Conservation (phyloP, 2,113 vertebrate genomes). For the Lepus europaeus region DNA sequence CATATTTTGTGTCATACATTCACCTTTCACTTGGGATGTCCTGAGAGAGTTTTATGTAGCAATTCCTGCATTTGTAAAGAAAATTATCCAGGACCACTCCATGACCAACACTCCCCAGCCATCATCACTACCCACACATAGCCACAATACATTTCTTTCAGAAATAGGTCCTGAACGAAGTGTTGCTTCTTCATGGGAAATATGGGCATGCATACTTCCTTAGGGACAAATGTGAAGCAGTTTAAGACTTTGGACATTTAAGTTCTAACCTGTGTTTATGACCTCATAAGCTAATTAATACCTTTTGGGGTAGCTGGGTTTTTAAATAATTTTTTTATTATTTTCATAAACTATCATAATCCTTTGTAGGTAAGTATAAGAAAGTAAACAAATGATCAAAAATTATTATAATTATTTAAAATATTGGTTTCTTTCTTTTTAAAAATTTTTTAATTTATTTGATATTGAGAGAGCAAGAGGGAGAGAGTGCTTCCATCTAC, state of each 20-base stretch:
- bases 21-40: conserved; percentile 5
- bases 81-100: conserved; percentile 14
- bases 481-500: too few species aligned
- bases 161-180: conserved; percentile 64
- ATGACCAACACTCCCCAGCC: not conserved
- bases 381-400: conserved; percentile 38
- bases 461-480: too few species aligned
- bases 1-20: conserved; percentile 46
- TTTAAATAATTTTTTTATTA: conserved; percentile 23
- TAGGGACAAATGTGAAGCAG: conserved; percentile 4
- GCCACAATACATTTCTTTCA: conserved; percentile 53
- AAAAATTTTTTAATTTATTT: too few species aligned
- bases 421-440: too few species aligned
- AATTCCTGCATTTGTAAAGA: conserved; percentile 60
- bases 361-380: conserved; percentile 49
- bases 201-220: not conserved
- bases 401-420: not conserved
- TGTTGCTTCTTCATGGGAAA: conserved; percentile 40
- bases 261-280: conserved; percentile 28
- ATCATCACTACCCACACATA: not conserved
- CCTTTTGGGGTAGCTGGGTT: not conserved
- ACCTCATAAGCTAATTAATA: conserved; percentile 10
- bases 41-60: conserved; percentile 49
- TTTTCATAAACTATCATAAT: conserved; percentile 27
- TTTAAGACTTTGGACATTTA: conserved; percentile 54